Base-by-base conservation (phyloP, 2,888 invertebrate genomes). In the Andrena chrysosceles region DNA sequence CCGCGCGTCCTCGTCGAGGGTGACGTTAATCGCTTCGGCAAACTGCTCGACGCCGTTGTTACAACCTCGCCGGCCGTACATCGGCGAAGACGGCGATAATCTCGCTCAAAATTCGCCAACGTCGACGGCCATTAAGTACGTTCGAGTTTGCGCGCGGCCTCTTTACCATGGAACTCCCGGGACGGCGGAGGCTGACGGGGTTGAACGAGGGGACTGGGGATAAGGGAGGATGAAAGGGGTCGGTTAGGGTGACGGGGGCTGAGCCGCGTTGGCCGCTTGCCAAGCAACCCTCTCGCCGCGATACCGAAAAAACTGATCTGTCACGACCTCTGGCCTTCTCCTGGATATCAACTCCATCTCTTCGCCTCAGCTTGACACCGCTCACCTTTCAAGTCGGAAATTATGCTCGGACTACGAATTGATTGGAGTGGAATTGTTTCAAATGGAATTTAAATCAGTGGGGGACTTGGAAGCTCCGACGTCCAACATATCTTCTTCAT, bases 21-120 rank as follows among this genome's bases (percentile, higher is more conserved):
- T 67, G 83, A 86, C 87, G 83, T 86, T 89, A 90, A 88, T 89
- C 86, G 85, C 77, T 72, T 69, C 73, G 42, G 76, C 75, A 69
- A 83, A 76, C 78, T 73, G 79, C 75, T 80, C 77, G 68, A 80
- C 63, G 77, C 67, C 73, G 66, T 69, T 71, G 85, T 77, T 77
- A 85, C 76, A 81, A 72, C 54, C 73, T 63, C 77, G 80, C 80
- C 78, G 85, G 79, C 83, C 86, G 62, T 77, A 82, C 86, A 82
- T 87, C 89, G 83, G 72, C 86, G 83, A 80, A 86, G 86, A 81
- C 86, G 83, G 83, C 86, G 89, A 90, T 91, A 89, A 90, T 91
- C 89, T 90, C 77, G 83, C 81, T 91, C 83, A 90, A 92, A 92
- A 92, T 92, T 90, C 90, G 91, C 93, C 86, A 91, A 92, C 92